Evolutionary conservation across 2,888 invertebrate species (phyloP).

Genomic region (Sphaerophoria rueppellii): DNA sequence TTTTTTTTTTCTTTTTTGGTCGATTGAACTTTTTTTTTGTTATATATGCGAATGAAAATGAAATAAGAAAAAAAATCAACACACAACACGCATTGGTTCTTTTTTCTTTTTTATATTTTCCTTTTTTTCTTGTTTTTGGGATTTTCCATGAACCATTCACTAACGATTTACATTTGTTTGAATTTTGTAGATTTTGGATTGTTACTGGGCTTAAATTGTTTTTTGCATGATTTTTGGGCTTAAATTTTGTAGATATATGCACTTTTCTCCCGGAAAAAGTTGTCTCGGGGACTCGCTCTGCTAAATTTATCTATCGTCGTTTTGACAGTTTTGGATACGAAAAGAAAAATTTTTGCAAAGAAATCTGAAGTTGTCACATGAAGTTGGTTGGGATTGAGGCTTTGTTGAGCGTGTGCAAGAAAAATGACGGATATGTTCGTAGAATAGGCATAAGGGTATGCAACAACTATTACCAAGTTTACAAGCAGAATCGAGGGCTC

Average conservation of each 20-base stretch:
- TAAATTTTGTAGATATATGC: slow-evolving; percentile 62
- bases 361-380: slow-evolving; percentile 57
- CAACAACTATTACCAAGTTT: too few species aligned
- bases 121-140: slow-evolving; percentile 7
- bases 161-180: slow-evolving; percentile 57
- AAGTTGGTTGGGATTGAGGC: slow-evolving; percentile 50
- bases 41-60: slow-evolving; percentile 64
- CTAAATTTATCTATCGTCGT: slow-evolving; percentile 68
- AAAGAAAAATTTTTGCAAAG: slow-evolving; percentile 53
- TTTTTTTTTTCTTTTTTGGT: slow-evolving; percentile 63
- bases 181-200: not conserved
- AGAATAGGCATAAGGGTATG: not conserved
- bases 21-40: slow-evolving; percentile 53
- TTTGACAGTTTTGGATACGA: slow-evolving; percentile 67
- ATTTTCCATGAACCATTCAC: slow-evolving; percentile 42
- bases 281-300: slow-evolving; percentile 56
- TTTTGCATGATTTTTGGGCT: slow-evolving; percentile 35
- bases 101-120: slow-evolving; percentile 14
- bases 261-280: slow-evolving; percentile 70
- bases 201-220: slow-evolving; percentile 23
- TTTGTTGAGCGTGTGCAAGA: slow-evolving; percentile 13
- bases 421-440: slow-evolving; percentile 29
- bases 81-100: slow-evolving; percentile 60
- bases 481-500: too few species aligned
- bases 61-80: slow-evolving; percentile 68